Conservation (phyloP, 2,113 vertebrate species). For the Hymenochirus boettgeri region DNA sequence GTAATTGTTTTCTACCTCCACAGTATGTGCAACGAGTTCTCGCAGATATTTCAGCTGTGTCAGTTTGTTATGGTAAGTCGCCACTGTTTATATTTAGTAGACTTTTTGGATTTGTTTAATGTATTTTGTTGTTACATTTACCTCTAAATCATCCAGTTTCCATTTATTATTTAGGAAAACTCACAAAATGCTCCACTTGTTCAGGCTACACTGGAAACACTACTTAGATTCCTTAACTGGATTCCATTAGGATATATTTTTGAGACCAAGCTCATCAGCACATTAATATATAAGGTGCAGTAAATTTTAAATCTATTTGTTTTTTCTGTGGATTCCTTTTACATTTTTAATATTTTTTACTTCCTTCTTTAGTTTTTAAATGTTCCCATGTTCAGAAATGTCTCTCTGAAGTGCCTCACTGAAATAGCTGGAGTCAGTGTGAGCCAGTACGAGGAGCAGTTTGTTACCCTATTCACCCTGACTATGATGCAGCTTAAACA, state of each 20-base stretch:
- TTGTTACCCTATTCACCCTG: slow-evolving; percentile 92
- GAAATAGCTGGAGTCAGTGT: slow-evolving; percentile 97
- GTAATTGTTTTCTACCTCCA: slow-evolving; percentile 36
- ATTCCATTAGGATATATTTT: slow-evolving; percentile 98
- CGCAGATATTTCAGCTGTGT: slow-evolving; percentile 97
- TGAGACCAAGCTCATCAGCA: slow-evolving; percentile 98
- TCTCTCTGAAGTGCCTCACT: slow-evolving; percentile 97
- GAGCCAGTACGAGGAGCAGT: slow-evolving; percentile 97
- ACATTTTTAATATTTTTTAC: slow-evolving; percentile 15
- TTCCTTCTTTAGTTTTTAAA: slow-evolving; percentile 80
- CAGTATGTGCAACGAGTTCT: slow-evolving; percentile 99
- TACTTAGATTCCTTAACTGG: slow-evolving; percentile 97
- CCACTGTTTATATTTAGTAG: too few relatives aligned
- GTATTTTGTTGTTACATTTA: too few relatives aligned
- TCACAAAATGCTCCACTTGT: slow-evolving; percentile 97
- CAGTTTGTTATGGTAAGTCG: slow-evolving; percentile 95
- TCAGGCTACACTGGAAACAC: slow-evolving; percentile 93
- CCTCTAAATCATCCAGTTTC: background rate
- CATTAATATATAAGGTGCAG: slow-evolving; percentile 94
- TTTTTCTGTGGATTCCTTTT: background rate
- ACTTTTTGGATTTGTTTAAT: too few relatives aligned
- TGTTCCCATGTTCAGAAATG: slow-evolving; percentile 98
- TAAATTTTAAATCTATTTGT: background rate
- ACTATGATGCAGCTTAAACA: slow-evolving; percentile 99
- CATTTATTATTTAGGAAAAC: slow-evolving; percentile 75